Evolutionary conservation across 2,113 vertebrate species (phyloP), one percentile per base, ranked within the genome.

Genomic region (Circaetus gallicus): DNA sequence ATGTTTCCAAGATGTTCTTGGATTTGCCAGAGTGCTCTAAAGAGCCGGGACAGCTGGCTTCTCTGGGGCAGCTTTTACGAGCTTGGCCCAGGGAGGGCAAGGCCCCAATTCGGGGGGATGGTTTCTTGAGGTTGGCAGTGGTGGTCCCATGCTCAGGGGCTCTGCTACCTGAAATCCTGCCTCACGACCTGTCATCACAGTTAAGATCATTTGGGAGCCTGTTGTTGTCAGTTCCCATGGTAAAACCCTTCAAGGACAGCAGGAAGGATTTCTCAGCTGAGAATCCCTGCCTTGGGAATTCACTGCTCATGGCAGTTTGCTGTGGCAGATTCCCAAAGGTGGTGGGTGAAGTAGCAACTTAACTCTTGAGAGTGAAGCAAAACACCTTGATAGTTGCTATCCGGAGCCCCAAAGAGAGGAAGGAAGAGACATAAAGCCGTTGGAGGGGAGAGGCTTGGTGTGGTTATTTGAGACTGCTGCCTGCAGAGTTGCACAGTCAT

Each of bases 381-480:
- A 96, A 71, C 83, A 91, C 89, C 92, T 91, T 96, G 91, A 94
- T 88, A 29, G 62, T n/a, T 82, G 40, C 73, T 72, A 29, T 83
- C 58, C 9, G 17, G 93, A 93, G 95, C 90, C 80, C 79, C 53
- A 61, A 92, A 74, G 93, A 93, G 86, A 95, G 96, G 91, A 95
- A 96, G 96, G 96, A 95, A 96, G 95, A 97, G 96, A 95, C 89
- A 89, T 91, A 88, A 93, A 96, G 93, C 90, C 91, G 95, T 91
- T 95, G 89, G 92, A 96, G 86, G 96, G 95, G 93, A 95, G 93
- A 86, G 95, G 95, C 95, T 95, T 78, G 94, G 93, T 95, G 86
- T 86, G 94, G 95, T 97, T 97, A 96, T 97, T 97, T 97, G 96
- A 97, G 95, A 96, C 93, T 53, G 90, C 88, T 95, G 96, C 94